These are phyloP conservation scores for Bovichtus variegatus DNA, from an alignment of 2,797 vertebrate genomes.

Conservation along the genomic window DNA sequence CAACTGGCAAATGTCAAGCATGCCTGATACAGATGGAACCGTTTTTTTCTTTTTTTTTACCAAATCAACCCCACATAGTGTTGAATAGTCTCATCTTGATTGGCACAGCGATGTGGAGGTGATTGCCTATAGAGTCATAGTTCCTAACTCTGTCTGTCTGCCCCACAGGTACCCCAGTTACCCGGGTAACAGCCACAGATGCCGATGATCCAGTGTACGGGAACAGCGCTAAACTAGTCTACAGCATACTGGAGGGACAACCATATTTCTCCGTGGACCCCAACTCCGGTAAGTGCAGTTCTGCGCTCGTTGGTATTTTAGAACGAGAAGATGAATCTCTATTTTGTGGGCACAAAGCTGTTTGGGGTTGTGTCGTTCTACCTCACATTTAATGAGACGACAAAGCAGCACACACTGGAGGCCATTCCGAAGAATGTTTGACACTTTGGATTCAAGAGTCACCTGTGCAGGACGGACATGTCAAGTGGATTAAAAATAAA, in stretches of 20 bases:
- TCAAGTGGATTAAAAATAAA: not conserved
- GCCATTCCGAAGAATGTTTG: not conserved
- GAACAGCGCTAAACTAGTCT: conserved; percentile 97
- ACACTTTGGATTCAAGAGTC: not conserved
- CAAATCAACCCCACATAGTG: conserved; percentile 48
- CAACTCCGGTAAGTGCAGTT: conserved; percentile 89
- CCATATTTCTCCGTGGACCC: conserved; percentile 99
- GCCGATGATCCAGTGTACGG: conserved; percentile 98
- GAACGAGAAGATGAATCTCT: not conserved
- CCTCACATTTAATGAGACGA: not conserved
- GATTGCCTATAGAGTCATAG: conserved; percentile 27
- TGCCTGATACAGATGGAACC: not conserved
- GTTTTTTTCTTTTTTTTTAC: conserved; percentile 8
- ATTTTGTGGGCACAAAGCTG: not conserved
- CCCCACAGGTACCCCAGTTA: conserved; percentile 93
- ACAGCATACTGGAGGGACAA: conserved; percentile 98
- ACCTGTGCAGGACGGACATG: not conserved
- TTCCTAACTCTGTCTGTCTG: conserved; percentile 45
- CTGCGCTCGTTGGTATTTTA: not conserved
- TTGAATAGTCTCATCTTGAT: conserved; percentile 31
- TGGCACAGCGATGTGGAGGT: conserved; percentile 34
- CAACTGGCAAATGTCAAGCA: not conserved
- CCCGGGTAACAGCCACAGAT: conserved; percentile 95
- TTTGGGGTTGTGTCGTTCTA: not conserved
- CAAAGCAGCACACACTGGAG: not conserved